Evolutionary conservation across 2,888 invertebrate genomes (phyloP), one percentile per base, ranked within the genome.

Genomic region (Sicus ferrugineus): DNA sequence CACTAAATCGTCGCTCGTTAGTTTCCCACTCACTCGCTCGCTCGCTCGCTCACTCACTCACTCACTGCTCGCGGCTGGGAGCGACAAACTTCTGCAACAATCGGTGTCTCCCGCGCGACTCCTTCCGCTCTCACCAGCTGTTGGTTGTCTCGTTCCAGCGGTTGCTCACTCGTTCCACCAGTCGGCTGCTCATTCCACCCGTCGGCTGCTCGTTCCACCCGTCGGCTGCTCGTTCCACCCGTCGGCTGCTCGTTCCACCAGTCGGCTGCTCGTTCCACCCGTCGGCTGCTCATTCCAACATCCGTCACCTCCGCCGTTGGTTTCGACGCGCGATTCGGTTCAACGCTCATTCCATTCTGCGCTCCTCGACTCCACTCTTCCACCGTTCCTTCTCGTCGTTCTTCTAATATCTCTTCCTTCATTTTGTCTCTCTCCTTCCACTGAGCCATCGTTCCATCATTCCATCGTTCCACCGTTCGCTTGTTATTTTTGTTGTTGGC

Each of bases 1-100:
- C 67, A 67, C 67, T 67, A 67, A 67, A 67, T 67, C 58, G 67
- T 48, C 30, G 58, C 67, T 67, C 58, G 59, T 59, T 67, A 67
- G 67, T 67, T 67, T 59, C 67, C 59, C 67, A 67, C 48, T 67
- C 19, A 42, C 26, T 54, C 54, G 28, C 54, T 23, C 56, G n/a
- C n/a, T n/a, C n/a, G n/a, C n/a, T n/a, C n/a, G n/a, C n/a, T n/a
- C n/a, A n/a, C n/a, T n/a, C n/a, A n/a, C n/a, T n/a, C n/a, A n/a
- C n/a, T n/a, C n/a, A n/a, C 9, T 19, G 46, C 19, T 46, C 19
- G 19, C 19, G 21, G 62, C 48, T 14, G 14, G 50, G 48, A 50
- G 59, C 19, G 26, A 38, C 52, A 65, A 65, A 65, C 62, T 65
- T 65, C 30, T 30, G 52, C 58, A 58, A 56, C 46, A 30, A 42